Evolutionary conservation across 2,113 vertebrate species (phyloP), one percentile per base, ranked within the genome.

Genomic region (Cygnus buccinator): DNA sequence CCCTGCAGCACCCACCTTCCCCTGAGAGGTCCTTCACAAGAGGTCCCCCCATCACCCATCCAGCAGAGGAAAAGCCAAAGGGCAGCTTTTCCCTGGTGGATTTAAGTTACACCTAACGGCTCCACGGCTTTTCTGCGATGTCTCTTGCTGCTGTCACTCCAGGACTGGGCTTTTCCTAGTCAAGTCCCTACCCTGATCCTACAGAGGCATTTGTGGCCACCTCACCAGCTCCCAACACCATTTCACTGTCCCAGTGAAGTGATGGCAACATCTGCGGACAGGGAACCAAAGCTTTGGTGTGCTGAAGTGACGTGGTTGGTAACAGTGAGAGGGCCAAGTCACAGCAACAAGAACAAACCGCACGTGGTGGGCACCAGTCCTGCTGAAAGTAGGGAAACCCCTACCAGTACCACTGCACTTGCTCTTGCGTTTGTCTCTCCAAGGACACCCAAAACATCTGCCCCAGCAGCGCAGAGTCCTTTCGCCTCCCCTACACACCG

Each of bases 231-330:
- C 65, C 67, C 33, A 66, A 13, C 44, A 74, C 13, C 44, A 15
- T 33, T 21, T 28, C n/a, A 7, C 79, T 16, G 18, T 23, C 50
- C 76, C 65, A 54, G 54, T 58, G 80, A 22, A 54, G 50, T 35
- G 37, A 55, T 3, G 13, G 89, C 23, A 44, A 33, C 16, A 58
- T 50, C 1, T 6, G 48, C 26, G 67, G 50, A 11, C 35, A 71
- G 55, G 25, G 76, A 78, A 61, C 39, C 3, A 0, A 22, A 57
- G 52, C 14, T 81, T 11, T 72, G 62, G 16, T 37, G 39, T 55
- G 29, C 20, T 12, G 31, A 72, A 52, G 21, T 13, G 50, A 54
- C 15, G 9, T 0, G 10, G 57, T 43, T 0, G 0, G 55, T 52
- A 91, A 72, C 0, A 1, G 11, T 1, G 12, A 50, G 18, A 59